A percentile compares a stretch with the other conserved stretches of the same genome.
Evolutionary conservation across 2,888 invertebrate species (phyloP).

Genomic region (Caenorhabditis macrosperma): DNA sequence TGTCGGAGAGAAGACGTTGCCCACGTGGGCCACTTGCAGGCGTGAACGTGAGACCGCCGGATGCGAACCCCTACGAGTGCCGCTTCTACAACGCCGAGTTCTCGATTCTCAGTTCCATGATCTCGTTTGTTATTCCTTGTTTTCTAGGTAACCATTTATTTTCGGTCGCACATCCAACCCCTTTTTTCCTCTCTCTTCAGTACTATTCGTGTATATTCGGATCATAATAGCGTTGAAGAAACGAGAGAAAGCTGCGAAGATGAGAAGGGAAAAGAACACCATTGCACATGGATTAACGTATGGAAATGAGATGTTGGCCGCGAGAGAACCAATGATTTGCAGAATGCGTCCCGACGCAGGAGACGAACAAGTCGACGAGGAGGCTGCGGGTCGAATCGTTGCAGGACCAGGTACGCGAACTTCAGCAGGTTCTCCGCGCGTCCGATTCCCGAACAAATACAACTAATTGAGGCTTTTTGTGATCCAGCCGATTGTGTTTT

Average conservation of each 20-base stretch:
- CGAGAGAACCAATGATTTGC: neutral
- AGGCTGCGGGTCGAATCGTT: slow-evolving; percentile 78
- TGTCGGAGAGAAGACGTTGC: neutral
- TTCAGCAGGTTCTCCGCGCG: too few relatives aligned
- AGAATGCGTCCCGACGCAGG: slow-evolving; percentile 40
- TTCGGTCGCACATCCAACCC: neutral
- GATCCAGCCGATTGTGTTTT: slow-evolving; percentile 12
- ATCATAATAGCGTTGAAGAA: slow-evolving; percentile 80
- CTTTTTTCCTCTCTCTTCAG: slow-evolving; percentile 77
- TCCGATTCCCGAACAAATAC: too few relatives aligned
- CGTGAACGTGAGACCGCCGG: slow-evolving; percentile 74
- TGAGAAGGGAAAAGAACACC: slow-evolving; percentile 60
- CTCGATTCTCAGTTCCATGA: slow-evolving; percentile 81
- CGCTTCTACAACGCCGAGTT: slow-evolving; percentile 83
- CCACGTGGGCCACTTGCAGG: slow-evolving; percentile 61
- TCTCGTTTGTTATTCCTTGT: slow-evolving; percentile 82
- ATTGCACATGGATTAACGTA: slow-evolving; percentile 50
- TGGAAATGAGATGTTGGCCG: neutral
- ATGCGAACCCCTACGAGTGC: slow-evolving; percentile 79
- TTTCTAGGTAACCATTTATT: slow-evolving; percentile 75
- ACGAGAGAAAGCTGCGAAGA: slow-evolving; percentile 77
- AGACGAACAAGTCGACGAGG: slow-evolving; percentile 70
- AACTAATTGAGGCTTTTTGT: neutral
- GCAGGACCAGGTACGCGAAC: slow-evolving; percentile 77
- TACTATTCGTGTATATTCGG: slow-evolving; percentile 82